Evolutionary conservation across 2,888 invertebrate genomes (phyloP).

Genomic region (Pardosa pseudoannulata): DNA sequence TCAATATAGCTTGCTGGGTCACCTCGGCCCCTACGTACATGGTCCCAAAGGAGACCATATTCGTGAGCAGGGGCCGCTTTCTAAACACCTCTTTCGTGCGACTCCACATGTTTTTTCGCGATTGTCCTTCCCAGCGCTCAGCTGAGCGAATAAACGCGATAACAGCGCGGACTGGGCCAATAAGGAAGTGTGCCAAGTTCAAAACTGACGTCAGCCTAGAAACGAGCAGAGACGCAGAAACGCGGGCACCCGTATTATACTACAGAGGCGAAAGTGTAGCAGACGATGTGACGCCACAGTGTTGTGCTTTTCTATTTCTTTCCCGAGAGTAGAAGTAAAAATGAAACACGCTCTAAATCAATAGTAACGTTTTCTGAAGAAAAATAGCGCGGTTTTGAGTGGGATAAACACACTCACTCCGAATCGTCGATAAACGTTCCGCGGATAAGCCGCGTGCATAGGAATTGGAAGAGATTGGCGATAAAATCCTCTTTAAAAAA

Average conservation of each 20-base stretch:
- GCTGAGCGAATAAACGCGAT: slow-evolving; percentile 10
- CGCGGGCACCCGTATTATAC: not conserved
- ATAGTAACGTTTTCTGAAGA: too few relatives aligned
- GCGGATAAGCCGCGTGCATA: too few relatives aligned
- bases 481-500: too few relatives aligned
- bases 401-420: too few relatives aligned
- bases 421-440: too few relatives aligned
- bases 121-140: not conserved
- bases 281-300: not conserved
- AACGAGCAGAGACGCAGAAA: not conserved
- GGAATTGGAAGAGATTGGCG: too few relatives aligned
- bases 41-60: slow-evolving; percentile 68
- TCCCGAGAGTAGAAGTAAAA: not conserved
- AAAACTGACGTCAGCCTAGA: not conserved
- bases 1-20: slow-evolving; percentile 58
- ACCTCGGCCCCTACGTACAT: slow-evolving; percentile 72
- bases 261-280: not conserved
- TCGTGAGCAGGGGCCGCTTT: slow-evolving; percentile 57
- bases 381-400: too few relatives aligned
- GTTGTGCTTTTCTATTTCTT: not conserved
- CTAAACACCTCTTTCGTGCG: slow-evolving; percentile 38
- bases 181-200: slow-evolving; percentile 14
- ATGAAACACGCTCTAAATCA: not conserved
- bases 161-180: not conserved
- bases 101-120: slow-evolving; percentile 28